Evolutionary conservation across 2,888 invertebrate species (phyloP), one percentile per base, ranked within the genome.

Genomic region (Lycia hirtaria): DNA sequence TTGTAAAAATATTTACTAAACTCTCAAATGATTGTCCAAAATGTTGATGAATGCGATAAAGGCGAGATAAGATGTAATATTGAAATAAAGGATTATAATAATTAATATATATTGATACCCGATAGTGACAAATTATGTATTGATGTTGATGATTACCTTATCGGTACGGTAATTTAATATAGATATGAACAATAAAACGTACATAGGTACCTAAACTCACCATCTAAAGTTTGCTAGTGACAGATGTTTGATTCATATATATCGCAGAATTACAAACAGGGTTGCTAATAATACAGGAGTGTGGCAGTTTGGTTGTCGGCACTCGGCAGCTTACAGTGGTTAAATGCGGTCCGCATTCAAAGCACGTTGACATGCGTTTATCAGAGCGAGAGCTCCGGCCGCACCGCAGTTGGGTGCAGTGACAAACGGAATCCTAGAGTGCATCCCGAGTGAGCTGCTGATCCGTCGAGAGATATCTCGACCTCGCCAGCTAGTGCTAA

Each of bases 381-480:
- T 87, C 88, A 85, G 87, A 85, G 87, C 81, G 82, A 80, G 82
- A 81, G 84, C 81, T 80, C 78, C 83, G 78, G 81, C 86, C 85
- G 81, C 87, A 81, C 86, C 85, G 81, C 87, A 87, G 78, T 77
- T 81, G 81, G 81, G 80, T 75, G 83, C 83, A 80, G 82, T 82
- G 88, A 88, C 92, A 92, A 90, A 92, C 90, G 86, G 92, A 91
- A 91, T 91, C 83, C 83, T 81, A 85, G 85, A 91, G 90, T 88
- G 86, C 87, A 85, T 81, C 88, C 88, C 85, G 85, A 88, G 87
- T 84, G 88, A 85, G 85, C 82, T 77, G 87, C 87, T 88, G 92
- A 91, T 91, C 90, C 85, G 88, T 75, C 80, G 79, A 83, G 85
- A 87, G 91, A 91, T 91, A 91, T 83, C 87, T 84, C 88, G 85